Evolutionary conservation across 1,140 invertebrate species (phyloP).

Genomic region (Scaptomyza graminum): DNA sequence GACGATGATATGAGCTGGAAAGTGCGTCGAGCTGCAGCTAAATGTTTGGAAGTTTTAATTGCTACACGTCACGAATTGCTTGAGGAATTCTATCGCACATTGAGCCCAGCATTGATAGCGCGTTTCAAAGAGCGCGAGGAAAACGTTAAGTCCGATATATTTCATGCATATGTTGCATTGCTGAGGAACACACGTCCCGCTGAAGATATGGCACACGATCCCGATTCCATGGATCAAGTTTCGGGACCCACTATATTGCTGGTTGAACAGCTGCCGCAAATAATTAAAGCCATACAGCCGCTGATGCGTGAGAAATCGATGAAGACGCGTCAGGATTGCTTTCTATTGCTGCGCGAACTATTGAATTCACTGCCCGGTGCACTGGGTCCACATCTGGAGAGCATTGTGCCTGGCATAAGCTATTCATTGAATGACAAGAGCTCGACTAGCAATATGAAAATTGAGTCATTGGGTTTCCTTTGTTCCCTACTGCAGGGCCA

Average conservation of each 20-base stretch:
- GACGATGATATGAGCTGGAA: conserved; percentile 99
- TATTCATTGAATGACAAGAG: conserved; percentile 97
- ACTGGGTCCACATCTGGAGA: conserved; percentile 92
- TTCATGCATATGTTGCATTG: conserved; percentile 97
- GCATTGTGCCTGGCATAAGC: conserved; percentile 94
- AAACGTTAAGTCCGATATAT: conserved; percentile 99
- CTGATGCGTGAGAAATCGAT: conserved; percentile 97
- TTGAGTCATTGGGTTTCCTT: conserved; percentile 97
- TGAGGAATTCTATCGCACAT: conserved; percentile 93
- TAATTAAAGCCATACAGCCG: conserved; percentile 94
- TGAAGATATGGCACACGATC: conserved; percentile 87
- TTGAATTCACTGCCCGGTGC: conserved; percentile 95
- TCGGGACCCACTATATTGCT: conserved; percentile 87
- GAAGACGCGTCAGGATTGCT: conserved; percentile 96
- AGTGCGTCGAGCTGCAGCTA: conserved; percentile 96
- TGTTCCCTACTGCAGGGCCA: conserved; percentile 94
- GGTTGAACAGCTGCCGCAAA: conserved; percentile 86
- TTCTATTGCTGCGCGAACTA: conserved; percentile 95
- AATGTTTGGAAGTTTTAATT: conserved; percentile 98
- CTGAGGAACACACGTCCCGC: conserved; percentile 93
- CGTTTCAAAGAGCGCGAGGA: conserved; percentile 99
- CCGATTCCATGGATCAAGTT: conserved; percentile 91
- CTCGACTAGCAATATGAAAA: conserved; percentile 99
- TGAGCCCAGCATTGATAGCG: conserved; percentile 95
- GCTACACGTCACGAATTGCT: conserved; percentile 95